These are phyloP conservation scores for Brachyistius frenatus DNA, from an alignment of 2,113 vertebrate genomes.

Conservation along the genomic window DNA sequence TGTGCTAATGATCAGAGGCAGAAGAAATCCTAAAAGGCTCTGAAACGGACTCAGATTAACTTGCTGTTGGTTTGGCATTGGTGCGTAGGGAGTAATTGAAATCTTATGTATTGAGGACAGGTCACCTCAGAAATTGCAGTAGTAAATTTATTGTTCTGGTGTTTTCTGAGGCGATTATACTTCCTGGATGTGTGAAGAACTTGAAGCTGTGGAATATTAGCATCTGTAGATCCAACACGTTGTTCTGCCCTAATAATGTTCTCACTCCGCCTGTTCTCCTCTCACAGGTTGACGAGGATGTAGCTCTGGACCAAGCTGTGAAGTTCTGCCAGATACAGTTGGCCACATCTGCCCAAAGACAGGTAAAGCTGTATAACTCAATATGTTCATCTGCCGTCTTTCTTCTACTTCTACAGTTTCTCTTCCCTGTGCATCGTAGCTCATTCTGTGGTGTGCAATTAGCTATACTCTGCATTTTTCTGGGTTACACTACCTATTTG, in stretches of 20 bases:
- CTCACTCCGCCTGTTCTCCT: conserved; percentile 44
- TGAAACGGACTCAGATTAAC: conserved; percentile 1
- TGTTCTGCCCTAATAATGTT: conserved; percentile 11
- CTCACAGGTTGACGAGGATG: conserved; percentile 94
- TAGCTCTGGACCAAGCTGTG: conserved; percentile 96
- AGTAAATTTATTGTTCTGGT: background rate
- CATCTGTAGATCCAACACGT: background rate
- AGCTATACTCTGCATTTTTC: background rate
- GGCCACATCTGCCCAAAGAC: conserved; percentile 93
- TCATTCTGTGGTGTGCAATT: background rate
- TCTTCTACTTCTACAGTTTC: background rate
- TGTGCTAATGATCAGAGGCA: conserved; percentile 24
- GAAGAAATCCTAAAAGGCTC: conserved; percentile 9
- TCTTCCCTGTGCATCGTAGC: background rate
- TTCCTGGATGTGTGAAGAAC: background rate
- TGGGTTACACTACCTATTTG: background rate
- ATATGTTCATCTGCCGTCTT: conserved; percentile 9
- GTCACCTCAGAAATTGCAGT: background rate
- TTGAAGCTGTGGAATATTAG: background rate
- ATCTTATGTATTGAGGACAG: background rate
- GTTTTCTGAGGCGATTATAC: background rate
- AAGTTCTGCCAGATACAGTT: conserved; percentile 99
- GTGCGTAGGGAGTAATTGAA: background rate
- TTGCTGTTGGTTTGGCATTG: background rate
- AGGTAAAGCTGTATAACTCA: conserved; percentile 84